Percentiles rank a stretch among this genome's conserved stretches.
These are phyloP conservation scores for Harpalus rufipes DNA, from an alignment of 2,888 invertebrate species.

Conservation along the genomic window DNA sequence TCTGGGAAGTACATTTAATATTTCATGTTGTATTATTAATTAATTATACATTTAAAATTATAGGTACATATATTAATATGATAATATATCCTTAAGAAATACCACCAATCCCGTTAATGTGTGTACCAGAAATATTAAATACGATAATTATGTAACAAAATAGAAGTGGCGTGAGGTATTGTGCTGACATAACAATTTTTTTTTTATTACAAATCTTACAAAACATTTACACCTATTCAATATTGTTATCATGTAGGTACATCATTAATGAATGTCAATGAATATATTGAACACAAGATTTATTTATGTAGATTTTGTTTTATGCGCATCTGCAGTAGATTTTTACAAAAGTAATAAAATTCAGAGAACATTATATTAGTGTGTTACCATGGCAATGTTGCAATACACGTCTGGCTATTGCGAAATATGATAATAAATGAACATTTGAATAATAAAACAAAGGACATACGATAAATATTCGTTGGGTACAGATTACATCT, in stretches of 20 bases:
- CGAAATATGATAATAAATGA: constrained; percentile 51
- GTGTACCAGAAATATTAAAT: too few relatives aligned
- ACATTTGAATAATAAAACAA: constrained; percentile 35
- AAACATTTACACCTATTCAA: neutral
- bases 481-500: constrained; percentile 19
- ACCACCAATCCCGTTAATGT: too few relatives aligned
- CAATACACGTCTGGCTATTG: constrained; percentile 25
- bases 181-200: too few relatives aligned
- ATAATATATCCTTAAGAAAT: too few relatives aligned
- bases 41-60: too few relatives aligned
- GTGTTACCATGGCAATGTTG: constrained; percentile 26
- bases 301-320: neutral
- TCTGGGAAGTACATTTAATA: too few relatives aligned
- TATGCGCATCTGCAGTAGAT: neutral
- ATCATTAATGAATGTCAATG: neutral
- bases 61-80: too few relatives aligned
- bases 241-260: neutral
- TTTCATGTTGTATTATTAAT: too few relatives aligned
- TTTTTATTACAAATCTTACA: neutral
- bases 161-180: too few relatives aligned
- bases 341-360: constrained; percentile 21
- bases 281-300: neutral
- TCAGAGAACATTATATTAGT: constrained; percentile 1
- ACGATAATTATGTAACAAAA: too few relatives aligned
- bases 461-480: constrained; percentile 35